Percentiles rank a stretch among this genome's conserved stretches.
Evolutionary conservation across 2,888 invertebrate species (phyloP).

Genomic region (Calameuta idolon): DNA sequence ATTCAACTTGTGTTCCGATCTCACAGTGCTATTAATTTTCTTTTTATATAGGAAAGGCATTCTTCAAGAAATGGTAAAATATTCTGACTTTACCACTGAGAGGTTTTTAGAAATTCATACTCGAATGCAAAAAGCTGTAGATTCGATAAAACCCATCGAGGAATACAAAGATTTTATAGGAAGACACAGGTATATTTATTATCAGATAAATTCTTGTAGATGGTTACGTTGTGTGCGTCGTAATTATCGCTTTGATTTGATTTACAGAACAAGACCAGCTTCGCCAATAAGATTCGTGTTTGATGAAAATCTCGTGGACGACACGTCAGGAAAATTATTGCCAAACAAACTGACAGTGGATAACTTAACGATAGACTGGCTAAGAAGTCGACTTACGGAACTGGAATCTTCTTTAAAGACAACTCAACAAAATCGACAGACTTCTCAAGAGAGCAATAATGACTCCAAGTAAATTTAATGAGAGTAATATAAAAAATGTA

Average conservation of each 20-base stretch:
- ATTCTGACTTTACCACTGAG: constrained; percentile 83
- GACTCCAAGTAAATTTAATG: constrained; percentile 50
- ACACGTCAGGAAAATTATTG: constrained; percentile 86
- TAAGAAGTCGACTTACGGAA: constrained; percentile 83
- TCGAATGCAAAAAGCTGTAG: constrained; percentile 81
- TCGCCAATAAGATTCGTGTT: constrained; percentile 85
- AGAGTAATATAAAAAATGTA: not conserved
- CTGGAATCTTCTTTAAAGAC: constrained; percentile 84
- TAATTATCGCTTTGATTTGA: not conserved
- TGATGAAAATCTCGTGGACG: constrained; percentile 88
- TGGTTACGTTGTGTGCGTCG: not conserved
- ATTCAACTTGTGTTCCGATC: not conserved
- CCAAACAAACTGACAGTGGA: constrained; percentile 92
- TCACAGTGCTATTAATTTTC: constrained; percentile 21
- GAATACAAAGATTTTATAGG: constrained; percentile 92
- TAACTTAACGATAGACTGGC: constrained; percentile 91
- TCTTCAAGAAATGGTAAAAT: constrained; percentile 82
- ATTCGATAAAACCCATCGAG: constrained; percentile 83
- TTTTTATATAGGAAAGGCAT: constrained; percentile 77
- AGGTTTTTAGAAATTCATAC: constrained; percentile 84
- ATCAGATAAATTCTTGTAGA: not conserved
- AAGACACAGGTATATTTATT: constrained; percentile 81
- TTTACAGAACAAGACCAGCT: constrained; percentile 77
- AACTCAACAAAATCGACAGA: constrained; percentile 74
- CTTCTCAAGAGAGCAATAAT: constrained; percentile 51